Percentiles rank a stretch among this genome's conserved stretches.
Evolutionary conservation across 2,797 vertebrate species (phyloP).

Genomic region (Hippoglossus hippoglossus): DNA sequence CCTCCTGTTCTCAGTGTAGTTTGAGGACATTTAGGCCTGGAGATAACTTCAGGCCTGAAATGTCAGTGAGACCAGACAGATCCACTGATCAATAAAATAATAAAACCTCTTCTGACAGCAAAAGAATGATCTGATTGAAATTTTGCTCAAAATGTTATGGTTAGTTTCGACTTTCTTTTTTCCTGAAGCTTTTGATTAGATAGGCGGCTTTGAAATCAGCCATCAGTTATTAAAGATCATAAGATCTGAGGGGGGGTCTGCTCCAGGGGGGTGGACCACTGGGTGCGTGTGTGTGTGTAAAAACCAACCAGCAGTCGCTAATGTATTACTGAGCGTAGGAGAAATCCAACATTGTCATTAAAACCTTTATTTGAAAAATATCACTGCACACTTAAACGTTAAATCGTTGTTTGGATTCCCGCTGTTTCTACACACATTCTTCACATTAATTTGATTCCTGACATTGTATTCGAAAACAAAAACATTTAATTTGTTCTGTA

Average conservation of each 20-base stretch:
- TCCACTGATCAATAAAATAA: conserved; percentile 13
- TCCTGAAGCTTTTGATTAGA: not conserved
- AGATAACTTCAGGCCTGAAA: conserved; percentile 22
- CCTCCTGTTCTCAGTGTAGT: conserved; percentile 12
- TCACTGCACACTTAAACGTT: no score
- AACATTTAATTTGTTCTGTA: no score
- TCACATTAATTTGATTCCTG: no score
- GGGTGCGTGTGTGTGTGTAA: not conserved
- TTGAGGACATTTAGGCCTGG: conserved; percentile 11
- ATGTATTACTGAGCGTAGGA: not conserved
- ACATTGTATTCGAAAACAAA: no score
- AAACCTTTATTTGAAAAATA: no score
- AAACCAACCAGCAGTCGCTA: not conserved
- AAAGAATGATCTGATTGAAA: conserved; percentile 18
- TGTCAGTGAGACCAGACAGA: not conserved
- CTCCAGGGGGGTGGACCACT: not conserved
- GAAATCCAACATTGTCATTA: not conserved
- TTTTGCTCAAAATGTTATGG: not conserved
- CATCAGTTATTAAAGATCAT: not conserved
- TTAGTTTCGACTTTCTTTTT: not conserved
- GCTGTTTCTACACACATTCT: no score
- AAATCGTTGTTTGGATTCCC: no score
- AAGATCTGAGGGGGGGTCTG: not conserved
- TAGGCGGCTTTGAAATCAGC: conserved; percentile 8
- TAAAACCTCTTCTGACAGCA: conserved; percentile 17